Evolutionary conservation across 2,797 vertebrate species (phyloP).

Genomic region (Perodicticus potto): DNA sequence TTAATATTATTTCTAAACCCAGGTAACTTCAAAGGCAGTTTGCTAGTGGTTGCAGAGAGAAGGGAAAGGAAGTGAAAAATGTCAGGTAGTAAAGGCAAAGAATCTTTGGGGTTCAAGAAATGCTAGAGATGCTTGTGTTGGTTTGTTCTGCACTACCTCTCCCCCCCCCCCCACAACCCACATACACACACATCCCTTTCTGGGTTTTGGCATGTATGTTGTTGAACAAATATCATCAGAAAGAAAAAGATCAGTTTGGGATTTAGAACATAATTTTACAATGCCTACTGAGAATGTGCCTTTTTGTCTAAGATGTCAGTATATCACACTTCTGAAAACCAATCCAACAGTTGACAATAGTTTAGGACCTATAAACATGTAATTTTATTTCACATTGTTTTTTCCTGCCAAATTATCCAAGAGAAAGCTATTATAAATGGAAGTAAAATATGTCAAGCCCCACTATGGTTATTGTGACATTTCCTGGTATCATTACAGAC

Average conservation of each 20-base stretch:
- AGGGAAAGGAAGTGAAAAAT: not conserved
- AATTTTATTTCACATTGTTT: not conserved
- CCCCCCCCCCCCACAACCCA: not conserved
- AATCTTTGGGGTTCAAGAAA: not conserved
- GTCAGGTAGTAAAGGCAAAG: not conserved
- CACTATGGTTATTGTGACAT: not conserved
- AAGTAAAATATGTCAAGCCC: constrained; percentile 6
- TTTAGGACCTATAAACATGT: not conserved
- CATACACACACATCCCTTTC: not conserved
- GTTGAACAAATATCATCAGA: constrained; percentile 28
- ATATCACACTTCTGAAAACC: not conserved
- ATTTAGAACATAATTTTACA: constrained; percentile 10
- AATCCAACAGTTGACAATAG: not conserved
- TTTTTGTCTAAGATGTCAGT: constrained; percentile 11
- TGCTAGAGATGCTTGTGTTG: not conserved
- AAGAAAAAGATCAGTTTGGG: not conserved
- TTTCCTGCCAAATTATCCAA: constrained; percentile 37
- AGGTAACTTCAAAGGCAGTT: not conserved
- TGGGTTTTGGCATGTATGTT: not conserved
- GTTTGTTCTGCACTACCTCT: not conserved
- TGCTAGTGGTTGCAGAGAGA: not conserved
- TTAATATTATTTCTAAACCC: not conserved
- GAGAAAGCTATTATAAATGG: not conserved
- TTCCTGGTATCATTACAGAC: not conserved
- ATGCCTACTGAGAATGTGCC: not conserved